Evolutionary conservation across 2,113 vertebrate species (phyloP).

Genomic region (Ifrita kowaldi): DNA sequence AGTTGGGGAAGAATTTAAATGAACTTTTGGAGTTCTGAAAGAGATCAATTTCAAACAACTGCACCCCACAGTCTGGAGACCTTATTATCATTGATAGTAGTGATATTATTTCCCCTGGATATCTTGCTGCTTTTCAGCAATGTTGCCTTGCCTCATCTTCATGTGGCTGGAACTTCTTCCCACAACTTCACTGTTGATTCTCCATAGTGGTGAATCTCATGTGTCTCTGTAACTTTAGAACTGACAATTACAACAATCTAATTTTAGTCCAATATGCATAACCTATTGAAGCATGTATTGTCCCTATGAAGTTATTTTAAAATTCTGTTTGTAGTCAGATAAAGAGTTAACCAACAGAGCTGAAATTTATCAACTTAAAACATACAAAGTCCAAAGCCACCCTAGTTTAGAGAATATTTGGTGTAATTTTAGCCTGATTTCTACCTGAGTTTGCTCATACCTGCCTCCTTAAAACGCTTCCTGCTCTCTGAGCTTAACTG

Average conservation of each 20-base stretch:
- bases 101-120: background rate
- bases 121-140: background rate
- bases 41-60: background rate
- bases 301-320: background rate
- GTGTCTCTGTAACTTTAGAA: background rate
- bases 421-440: background rate
- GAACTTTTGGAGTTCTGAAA: background rate
- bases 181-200: background rate
- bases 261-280: background rate
- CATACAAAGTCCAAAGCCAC: background rate
- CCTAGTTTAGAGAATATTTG: background rate
- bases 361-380: background rate
- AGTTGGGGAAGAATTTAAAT: background rate
- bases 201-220: background rate
- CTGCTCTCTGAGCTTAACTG: background rate
- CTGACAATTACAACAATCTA: background rate
- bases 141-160: background rate
- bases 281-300: background rate
- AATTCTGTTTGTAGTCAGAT: background rate
- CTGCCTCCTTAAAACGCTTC: background rate
- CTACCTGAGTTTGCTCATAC: background rate
- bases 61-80: background rate
- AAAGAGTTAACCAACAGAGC: background rate
- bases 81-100: background rate
- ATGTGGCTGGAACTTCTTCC: background rate